phyloP scores from a whole-genome alignment of 2,797 vertebrate genomes.

The Heliangelus exortis region DNA sequence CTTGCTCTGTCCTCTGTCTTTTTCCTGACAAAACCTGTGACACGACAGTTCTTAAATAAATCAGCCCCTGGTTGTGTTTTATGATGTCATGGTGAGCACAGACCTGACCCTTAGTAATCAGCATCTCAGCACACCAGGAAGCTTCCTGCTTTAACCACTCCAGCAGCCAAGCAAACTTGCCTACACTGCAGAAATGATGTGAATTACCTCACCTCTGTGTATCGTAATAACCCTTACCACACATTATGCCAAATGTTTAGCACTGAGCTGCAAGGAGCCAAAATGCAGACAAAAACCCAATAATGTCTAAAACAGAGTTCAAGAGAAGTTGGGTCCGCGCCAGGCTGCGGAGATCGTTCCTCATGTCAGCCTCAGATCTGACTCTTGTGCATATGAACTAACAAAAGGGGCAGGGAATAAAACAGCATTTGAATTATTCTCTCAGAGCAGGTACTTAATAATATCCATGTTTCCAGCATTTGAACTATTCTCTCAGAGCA shows the following conservation, averaged over 20 bases:
- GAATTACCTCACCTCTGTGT: conserved; percentile 77
- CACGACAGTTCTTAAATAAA: conserved; percentile 61
- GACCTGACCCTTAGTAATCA: conserved; percentile 68
- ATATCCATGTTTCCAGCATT: conserved; percentile 65
- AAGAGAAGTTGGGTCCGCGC: conserved; percentile 40
- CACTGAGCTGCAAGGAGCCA: conserved; percentile 46
- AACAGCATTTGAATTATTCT: conserved; percentile 55
- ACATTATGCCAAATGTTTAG: conserved; percentile 72
- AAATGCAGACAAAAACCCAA: conserved; percentile 40
- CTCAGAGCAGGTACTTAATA: conserved; percentile 71
- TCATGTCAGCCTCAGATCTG: conserved; percentile 62
- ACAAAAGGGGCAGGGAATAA: conserved; percentile 55
- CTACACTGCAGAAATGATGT: conserved; percentile 68
- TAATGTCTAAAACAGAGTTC: conserved; percentile 74
- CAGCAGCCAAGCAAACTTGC: conserved; percentile 61
- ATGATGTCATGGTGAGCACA: conserved; percentile 66
- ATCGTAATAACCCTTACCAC: conserved; percentile 68
- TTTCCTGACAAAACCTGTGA: conserved; percentile 44
- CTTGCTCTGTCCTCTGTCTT: not conserved
- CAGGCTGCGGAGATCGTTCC: conserved; percentile 55
- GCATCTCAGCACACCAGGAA: conserved; percentile 52
- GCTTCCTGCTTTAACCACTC: conserved; percentile 59
- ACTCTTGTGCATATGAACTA: conserved; percentile 57
- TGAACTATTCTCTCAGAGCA: not conserved
- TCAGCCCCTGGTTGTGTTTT: conserved; percentile 44